Evolutionary conservation across 2,888 invertebrate species (phyloP).

Genomic region (Lathronympha strigana): DNA sequence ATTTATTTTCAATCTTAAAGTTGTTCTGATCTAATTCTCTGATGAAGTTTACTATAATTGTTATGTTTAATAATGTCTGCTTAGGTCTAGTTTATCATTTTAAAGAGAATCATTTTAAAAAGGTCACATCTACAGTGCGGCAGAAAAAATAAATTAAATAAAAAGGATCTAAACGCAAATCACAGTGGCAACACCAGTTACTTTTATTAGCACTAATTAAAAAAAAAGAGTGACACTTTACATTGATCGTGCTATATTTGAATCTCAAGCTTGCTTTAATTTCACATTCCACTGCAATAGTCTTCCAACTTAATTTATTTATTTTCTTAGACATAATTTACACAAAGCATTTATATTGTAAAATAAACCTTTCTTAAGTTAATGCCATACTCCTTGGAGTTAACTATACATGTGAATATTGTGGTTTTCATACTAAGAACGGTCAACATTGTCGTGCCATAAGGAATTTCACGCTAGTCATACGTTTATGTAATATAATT

Average conservation of each 20-base stretch:
- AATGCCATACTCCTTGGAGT: too few relatives aligned
- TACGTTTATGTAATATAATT: constrained; percentile 29
- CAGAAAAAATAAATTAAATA: too few relatives aligned
- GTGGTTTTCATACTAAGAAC: not conserved
- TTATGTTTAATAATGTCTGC: not conserved
- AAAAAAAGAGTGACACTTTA: not conserved
- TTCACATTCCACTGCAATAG: constrained; percentile 39
- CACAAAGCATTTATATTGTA: constrained; percentile 38
- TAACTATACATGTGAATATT: not conserved
- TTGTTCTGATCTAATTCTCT: too few relatives aligned
- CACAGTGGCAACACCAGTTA: too few relatives aligned
- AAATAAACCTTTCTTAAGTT: not conserved
- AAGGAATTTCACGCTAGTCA: constrained; percentile 42
- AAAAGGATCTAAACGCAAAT: too few relatives aligned
- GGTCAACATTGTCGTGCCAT: constrained; percentile 39
- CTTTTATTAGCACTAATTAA: too few relatives aligned
- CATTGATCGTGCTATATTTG: not conserved
- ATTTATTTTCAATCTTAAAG: too few relatives aligned
- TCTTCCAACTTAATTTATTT: constrained; percentile 41
- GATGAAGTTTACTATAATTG: too few relatives aligned
- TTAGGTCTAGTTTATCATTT: too few relatives aligned
- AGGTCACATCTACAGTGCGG: too few relatives aligned
- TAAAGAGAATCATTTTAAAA: too few relatives aligned
- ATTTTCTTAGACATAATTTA: constrained; percentile 30
- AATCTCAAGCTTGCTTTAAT: constrained; percentile 30